Evolutionary conservation across 1,140 invertebrate species (phyloP), one percentile per base, ranked within the genome.

Genomic region (Campoletis sonorensis): DNA sequence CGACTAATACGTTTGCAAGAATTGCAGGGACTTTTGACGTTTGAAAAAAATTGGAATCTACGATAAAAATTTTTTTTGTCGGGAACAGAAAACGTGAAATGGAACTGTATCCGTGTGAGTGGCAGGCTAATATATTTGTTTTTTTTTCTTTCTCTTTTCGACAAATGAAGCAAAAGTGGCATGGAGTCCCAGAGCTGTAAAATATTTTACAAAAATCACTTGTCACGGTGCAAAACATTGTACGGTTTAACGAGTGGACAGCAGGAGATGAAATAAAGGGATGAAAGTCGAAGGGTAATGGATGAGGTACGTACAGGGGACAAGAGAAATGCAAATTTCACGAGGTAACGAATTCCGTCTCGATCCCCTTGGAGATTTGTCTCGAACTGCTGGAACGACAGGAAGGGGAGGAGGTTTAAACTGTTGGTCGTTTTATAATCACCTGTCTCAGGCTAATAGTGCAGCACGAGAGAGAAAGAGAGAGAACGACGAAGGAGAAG

Each of bases 241-340:
- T 64, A 5, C 21, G 61, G 11, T 64, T 26, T 16, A 33, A 15
- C n/a, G 16, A 4, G 13, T 13, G 30, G 67, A 70, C 67, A 70
- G 30, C 27, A 11, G 18, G 18, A 64, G 61, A 64, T 23, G 23
- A 33, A 27, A 70, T 33, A 70, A 70, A 70, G 15, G 10, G 67
- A 11, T 64, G n/a, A n/a, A 23, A 5, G 10, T 23, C 21, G 61
- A 70, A 23, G 15, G 27, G 30, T 37, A 70, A 33, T 26, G 23
- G 1, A 64, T 27, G 61, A 64, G 27, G 61, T 27, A 15, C 8
- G 30, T 70, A 33, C 10, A 33, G n/a, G 61, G 4, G 61, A 26
- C 21, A 64, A 23, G 61, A 64, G 61, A 64, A 7, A 70, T 70
- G 67, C 67, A 70, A 70, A 70, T 70, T 70, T 70, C 67, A 70